A percentile compares a stretch with the other conserved stretches of the same genome.
Evolutionary conservation across 2,113 vertebrate species (phyloP).

Genomic region (Zosterops lateralis): DNA sequence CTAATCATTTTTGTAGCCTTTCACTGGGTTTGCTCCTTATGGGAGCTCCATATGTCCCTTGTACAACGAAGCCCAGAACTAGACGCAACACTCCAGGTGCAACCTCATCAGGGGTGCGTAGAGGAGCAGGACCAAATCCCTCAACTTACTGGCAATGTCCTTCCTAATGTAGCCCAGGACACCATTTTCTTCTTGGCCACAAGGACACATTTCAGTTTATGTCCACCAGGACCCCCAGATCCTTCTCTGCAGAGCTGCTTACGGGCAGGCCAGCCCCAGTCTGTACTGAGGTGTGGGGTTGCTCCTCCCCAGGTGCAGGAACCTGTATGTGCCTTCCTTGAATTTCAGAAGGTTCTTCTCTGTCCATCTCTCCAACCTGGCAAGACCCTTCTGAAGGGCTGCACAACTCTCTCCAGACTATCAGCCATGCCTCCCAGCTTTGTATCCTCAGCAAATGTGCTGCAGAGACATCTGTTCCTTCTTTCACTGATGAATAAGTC

Average conservation of each 20-base stretch:
- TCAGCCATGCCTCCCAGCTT: accelerated
- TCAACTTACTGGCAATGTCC: neutral
- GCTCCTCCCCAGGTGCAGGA: neutral
- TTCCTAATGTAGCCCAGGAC: neutral
- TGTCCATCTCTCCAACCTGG: too few species aligned
- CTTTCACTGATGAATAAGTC: neutral
- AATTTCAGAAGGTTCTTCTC: neutral
- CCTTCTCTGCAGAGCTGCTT: neutral
- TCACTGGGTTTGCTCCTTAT: neutral
- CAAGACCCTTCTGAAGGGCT: neutral
- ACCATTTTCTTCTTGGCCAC: accelerated
- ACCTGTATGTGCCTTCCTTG: neutral
- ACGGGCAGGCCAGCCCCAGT: neutral
- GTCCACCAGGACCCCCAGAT: neutral
- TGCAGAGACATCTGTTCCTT: neutral
- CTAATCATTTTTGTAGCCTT: neutral
- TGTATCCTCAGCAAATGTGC: neutral
- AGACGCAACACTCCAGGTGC: neutral
- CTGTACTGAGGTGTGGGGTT: too few species aligned
- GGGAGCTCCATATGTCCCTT: neutral
- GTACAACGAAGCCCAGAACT: neutral
- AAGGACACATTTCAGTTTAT: neutral
- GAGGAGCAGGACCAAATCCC: neutral
- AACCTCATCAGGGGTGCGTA: neutral
- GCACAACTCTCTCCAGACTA: neutral